Conservation (phyloP, 2,888 invertebrate genomes). For the Drosophila infuscata region DNA sequence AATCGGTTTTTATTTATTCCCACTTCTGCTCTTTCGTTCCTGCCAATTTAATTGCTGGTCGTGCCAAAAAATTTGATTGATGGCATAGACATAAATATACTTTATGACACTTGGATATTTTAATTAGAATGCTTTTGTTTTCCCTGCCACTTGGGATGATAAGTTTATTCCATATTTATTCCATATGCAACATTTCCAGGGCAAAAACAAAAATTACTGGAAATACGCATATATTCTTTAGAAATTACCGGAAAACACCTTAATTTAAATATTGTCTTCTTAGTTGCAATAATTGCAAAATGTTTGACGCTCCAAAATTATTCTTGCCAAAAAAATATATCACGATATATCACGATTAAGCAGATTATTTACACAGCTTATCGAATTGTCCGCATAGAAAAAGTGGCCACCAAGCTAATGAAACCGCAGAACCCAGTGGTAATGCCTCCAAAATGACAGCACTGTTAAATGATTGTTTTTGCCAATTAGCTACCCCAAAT, state of each 20-base stretch:
- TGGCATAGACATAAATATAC: slow-evolving; percentile 41
- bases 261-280: neutral
- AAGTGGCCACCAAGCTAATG: neutral
- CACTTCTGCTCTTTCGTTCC: slow-evolving; percentile 10
- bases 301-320: neutral
- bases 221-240: neutral
- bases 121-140: slow-evolving; percentile 71
- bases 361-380: neutral
- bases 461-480: slow-evolving; percentile 6
- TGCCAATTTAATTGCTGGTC: slow-evolving; percentile 47
- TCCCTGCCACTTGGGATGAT: slow-evolving; percentile 16
- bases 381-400: neutral
- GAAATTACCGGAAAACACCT: neutral
- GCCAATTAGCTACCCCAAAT: slow-evolving; percentile 58
- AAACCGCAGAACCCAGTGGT: neutral
- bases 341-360: neutral
- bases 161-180: slow-evolving; percentile 1
- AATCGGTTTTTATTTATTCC: slow-evolving; percentile 21
- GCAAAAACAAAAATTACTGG: no score
- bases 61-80: slow-evolving; percentile 67
- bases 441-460: neutral
- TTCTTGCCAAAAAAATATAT: neutral
- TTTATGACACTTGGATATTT: slow-evolving; percentile 62
- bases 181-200: neutral
- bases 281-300: neutral